phyloP scores from a whole-genome alignment of 2,113 vertebrate genomes.

The Xenopus tropicalis region UCB_Xtro_10.0 CM004448.2:7659001-7659500 shows the following conservation, averaged over 20 bases:
- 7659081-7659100: slow-evolving; percentile 47
- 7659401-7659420: slow-evolving; percentile 56
- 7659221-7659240: slow-evolving; percentile 97
- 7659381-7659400: slow-evolving; percentile 48
- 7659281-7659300: slow-evolving; percentile 67
- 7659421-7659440: slow-evolving; percentile 49
- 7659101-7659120: slow-evolving; percentile 65
- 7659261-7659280: slow-evolving; percentile 80
- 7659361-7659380: slow-evolving; percentile 71
- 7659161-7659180: slow-evolving; percentile 87
- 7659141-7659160: slow-evolving; percentile 75
- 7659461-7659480: slow-evolving; percentile 64
- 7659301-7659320: slow-evolving; percentile 68
- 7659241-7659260: slow-evolving; percentile 67
- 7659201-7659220: slow-evolving; percentile 85
- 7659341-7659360: slow-evolving; percentile 56
- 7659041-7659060: slow-evolving; percentile 58
- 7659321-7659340: slow-evolving; percentile 51
- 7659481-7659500: slow-evolving; percentile 68
- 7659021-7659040: not conserved
- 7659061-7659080: slow-evolving; percentile 14
- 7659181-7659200: slow-evolving; percentile 57
- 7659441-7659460: slow-evolving; percentile 32
- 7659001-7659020: slow-evolving; percentile 23
- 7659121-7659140: slow-evolving; percentile 70